Percentiles rank a stretch among this genome's conserved stretches.
Evolutionary conservation across 2,113 vertebrate genomes (phyloP).

Genomic region (Felis chaus): DNA sequence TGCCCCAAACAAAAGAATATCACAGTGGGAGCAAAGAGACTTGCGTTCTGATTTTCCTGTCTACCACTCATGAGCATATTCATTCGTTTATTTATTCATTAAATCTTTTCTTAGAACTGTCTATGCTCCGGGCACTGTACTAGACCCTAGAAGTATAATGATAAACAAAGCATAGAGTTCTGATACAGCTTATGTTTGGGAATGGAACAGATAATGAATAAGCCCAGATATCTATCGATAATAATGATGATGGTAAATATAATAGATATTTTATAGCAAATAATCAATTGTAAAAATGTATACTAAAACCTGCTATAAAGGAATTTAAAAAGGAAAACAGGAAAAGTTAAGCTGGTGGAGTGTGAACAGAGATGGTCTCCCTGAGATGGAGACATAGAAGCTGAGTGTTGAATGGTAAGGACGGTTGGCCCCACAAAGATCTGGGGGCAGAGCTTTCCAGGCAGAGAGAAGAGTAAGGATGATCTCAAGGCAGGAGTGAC

Average conservation of each 20-base stretch:
- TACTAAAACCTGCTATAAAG: background rate
- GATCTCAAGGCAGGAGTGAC: background rate
- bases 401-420: background rate
- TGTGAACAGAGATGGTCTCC: background rate
- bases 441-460: background rate
- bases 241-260: background rate
- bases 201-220: background rate
- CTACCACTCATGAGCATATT: background rate
- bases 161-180: background rate
- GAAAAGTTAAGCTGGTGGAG: background rate
- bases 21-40: background rate
- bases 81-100: background rate
- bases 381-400: background rate
- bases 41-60: background rate
- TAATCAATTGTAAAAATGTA: background rate
- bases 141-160: background rate
- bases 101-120: background rate
- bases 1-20: background rate
- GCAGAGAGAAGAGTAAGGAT: background rate
- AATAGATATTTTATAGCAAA: background rate
- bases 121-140: background rate
- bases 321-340: background rate
- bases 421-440: background rate
- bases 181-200: background rate
- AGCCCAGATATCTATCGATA: background rate